Percentiles rank a stretch among this genome's conserved stretches.
phyloP scores from a whole-genome alignment of 1,140 invertebrate genomes.

The Drosophila seguyi region DNA sequence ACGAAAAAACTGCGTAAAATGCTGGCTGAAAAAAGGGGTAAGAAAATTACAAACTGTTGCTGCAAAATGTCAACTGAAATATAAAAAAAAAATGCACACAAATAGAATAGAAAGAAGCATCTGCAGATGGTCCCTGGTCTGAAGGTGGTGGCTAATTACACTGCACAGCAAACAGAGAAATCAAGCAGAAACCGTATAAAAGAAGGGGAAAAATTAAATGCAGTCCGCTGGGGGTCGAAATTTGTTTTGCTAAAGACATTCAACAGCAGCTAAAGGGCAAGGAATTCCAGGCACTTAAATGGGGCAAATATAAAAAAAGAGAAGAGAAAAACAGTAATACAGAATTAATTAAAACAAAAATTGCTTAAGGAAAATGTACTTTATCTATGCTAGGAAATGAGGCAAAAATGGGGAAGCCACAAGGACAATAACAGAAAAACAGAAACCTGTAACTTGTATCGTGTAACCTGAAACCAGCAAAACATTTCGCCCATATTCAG shows the following conservation, averaged over 20 bases:
- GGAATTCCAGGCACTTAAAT: conserved; percentile 66
- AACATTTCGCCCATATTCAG: conserved; percentile 31
- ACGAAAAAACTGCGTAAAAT: conserved; percentile 39
- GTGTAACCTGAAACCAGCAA: conserved; percentile 9
- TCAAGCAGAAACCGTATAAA: conserved; percentile 28
- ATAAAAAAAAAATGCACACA: conserved; percentile 1
- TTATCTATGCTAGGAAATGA: conserved; percentile 36
- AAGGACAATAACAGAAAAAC: conserved; percentile 56
- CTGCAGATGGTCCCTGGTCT: conserved; percentile 49
- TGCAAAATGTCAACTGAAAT: conserved; percentile 77
- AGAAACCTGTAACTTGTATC: conserved; percentile 5
- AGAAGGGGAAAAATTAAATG: conserved; percentile 35
- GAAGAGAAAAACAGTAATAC: conserved; percentile 40
- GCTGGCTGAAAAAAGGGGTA: conserved; percentile 39
- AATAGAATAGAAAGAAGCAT: conserved; percentile 24
- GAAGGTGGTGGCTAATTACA: conserved; percentile 71
- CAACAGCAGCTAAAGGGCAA: conserved; percentile 42
- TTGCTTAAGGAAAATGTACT: conserved; percentile 64
- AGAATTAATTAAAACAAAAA: conserved; percentile 80
- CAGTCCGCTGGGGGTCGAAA: conserved; percentile 38
- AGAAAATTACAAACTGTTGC: conserved; percentile 81
- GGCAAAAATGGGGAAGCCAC: conserved; percentile 11
- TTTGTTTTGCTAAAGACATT: conserved; percentile 63
- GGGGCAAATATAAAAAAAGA: conserved; percentile 17
- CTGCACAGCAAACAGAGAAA: conserved; percentile 61